Conservation (phyloP, 1,140 invertebrate species). For the Fopius arisanus region DNA sequence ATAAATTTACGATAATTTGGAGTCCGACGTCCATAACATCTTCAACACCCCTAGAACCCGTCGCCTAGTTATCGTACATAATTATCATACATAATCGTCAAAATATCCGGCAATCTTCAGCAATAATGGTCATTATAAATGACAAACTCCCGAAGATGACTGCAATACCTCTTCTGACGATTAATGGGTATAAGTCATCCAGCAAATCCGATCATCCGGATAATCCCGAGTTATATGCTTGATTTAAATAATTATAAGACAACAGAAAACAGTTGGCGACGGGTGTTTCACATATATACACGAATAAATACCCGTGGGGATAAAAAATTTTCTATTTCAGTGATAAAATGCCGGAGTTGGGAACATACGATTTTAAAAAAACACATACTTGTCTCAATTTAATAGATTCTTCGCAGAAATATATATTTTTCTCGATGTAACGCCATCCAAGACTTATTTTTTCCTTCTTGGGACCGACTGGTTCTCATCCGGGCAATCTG, state of each 20-base stretch:
- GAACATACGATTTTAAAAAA: no score
- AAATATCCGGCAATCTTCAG: no score
- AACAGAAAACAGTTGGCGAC: neutral
- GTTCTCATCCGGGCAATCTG: constrained; percentile 2
- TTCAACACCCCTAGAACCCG: no score
- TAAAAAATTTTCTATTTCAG: no score
- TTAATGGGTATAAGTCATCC: neutral
- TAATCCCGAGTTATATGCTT: neutral
- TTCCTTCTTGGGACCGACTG: neutral
- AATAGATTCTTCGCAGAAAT: no score
- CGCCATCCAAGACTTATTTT: neutral
- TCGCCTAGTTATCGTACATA: no score
- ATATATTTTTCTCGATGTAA: neutral
- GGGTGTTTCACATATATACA: neutral
- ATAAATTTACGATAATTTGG: neutral
- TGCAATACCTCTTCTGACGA: neutral
- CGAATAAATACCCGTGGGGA: neutral
- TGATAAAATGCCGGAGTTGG: no score
- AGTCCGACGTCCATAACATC: no score
- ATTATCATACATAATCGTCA: no score
- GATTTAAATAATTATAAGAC: neutral
- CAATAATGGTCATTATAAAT: neutral
- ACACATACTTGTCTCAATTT: no score
- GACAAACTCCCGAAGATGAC: neutral
- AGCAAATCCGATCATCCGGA: neutral